Evolutionary conservation across 2,797 vertebrate genomes (phyloP).

Genomic region (Bovichtus variegatus): DNA sequence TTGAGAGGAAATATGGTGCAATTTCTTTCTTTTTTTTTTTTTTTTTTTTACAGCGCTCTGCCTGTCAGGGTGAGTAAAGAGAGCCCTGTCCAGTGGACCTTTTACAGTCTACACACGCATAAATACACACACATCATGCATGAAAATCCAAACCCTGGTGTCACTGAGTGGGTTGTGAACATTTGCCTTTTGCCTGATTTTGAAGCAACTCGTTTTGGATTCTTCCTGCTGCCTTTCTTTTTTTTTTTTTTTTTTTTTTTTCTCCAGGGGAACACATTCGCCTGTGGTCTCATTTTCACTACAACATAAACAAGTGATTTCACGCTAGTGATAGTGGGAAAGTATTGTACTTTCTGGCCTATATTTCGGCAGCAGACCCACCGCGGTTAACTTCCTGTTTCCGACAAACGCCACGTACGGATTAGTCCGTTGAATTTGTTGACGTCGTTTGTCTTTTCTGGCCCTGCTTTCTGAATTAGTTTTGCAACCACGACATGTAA

Average conservation of each 20-base stretch:
- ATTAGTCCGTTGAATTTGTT: background rate
- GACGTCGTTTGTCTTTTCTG: background rate
- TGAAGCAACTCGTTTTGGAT: slow-evolving; percentile 46
- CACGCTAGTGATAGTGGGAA: slow-evolving; percentile 4
- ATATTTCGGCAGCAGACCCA: slow-evolving; percentile 18
- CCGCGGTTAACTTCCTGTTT: background rate
- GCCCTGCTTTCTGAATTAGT: background rate
- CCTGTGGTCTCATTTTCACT: slow-evolving; percentile 54
- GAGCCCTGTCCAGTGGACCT: slow-evolving; percentile 66
- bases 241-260: slow-evolving; percentile 3
- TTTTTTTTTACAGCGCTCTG: slow-evolving; percentile 57
- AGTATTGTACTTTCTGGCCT: slow-evolving; percentile 20
- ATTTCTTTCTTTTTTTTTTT: too few species aligned
- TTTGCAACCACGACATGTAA: background rate
- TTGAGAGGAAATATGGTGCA: slow-evolving; percentile 74
- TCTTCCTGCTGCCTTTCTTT: background rate
- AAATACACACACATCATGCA: slow-evolving; percentile 34
- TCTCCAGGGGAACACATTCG: slow-evolving; percentile 26
- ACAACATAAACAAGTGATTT: slow-evolving; percentile 51
- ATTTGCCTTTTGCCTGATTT: slow-evolving; percentile 59
- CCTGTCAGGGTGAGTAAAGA: slow-evolving; percentile 72
- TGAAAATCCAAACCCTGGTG: slow-evolving; percentile 43
- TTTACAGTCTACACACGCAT: slow-evolving; percentile 50
- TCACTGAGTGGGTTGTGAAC: slow-evolving; percentile 58
- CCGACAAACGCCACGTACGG: background rate